Evolutionary conservation across 2,797 vertebrate genomes (phyloP), one percentile per base, ranked within the genome.

Genomic region (Pitangus sulphuratus): DNA sequence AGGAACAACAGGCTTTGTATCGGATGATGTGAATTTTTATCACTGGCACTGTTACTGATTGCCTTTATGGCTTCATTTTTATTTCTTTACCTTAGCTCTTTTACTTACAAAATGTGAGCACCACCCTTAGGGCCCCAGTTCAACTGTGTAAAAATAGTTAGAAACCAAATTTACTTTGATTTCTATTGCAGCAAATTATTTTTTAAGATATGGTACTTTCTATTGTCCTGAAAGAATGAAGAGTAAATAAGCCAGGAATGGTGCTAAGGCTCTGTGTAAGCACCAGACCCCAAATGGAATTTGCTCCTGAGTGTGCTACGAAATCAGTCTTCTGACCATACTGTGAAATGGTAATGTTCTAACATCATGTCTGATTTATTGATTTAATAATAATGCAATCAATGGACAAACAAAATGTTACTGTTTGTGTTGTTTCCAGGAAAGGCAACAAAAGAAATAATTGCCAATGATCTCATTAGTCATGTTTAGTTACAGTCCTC

Each of bases 391-490:
- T 57, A 81, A 60, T 22, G 28, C 53, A 77, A 69, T 75, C 87
- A 89, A 51, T 57, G 80, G 47, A 81, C 77, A 93, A 93, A 92
- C 58, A 65, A 86, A 93, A 82, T 20, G 24, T 54, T 80, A 61
- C 61, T 78, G 56, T 68, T 71, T 53, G 44, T 80, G 44, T 18
- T 93, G 75, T 72, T 93, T 96, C 84, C 87, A 93, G 82, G 78
- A 90, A 92, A 79, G 44, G 35, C 75, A 81, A 51, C 40, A 42
- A 25, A 87, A 37, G 64, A 95, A 92, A 58, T 51, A 95, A 92
- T 51, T 93, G 84, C 58, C 64, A 82, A 24, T 39, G 51, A 74
- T 58, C 70, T 91, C 93, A 81, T 90, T 71, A 95, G 65, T 82
- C 64, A 48, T 42, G 44, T 76, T 88, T 61, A 83, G 80, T 84